Evolutionary conservation across 1,140 invertebrate genomes (phyloP), one percentile per base, ranked within the genome.

Genomic region (Probaryconus sp.): DNA sequence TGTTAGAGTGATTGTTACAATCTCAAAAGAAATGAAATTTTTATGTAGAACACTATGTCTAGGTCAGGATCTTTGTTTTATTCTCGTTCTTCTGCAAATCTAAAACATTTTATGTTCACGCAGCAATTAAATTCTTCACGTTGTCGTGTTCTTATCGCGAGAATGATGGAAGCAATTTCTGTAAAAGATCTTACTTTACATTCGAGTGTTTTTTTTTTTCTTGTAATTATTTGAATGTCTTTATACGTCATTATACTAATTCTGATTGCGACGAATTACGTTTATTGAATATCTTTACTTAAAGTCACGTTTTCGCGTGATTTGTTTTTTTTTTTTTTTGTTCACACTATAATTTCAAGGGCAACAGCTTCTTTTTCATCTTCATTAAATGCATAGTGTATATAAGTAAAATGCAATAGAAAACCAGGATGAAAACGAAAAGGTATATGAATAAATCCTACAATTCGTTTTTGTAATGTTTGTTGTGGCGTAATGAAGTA

Each of bases 321-420:
- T 9, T 13, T 53, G 16, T 28, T 43, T 14, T 21, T 37, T 28
- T 60, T 35, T 47, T 60, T 60, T 40, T 38, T 64, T 42, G 20
- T 53, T 64, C n/a, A 20, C 17, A 30, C 5, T 9, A 5, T 7
- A 13, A 2, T 53, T 45, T 45, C 48, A 64, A 53, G 60, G 60
- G 16, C 48, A 51, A 17, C 60, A 45, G 48, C 60, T 64, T 64
- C 47, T 20, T 64, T 16, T 16, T 51, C 35, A 18, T 21, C 38
- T 53, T 50, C n/a, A 17, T 10, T 33, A 42, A 30, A 38, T 10
- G 21, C 37, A 26, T 11, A 38, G 24, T 18, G 24, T 61, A 24
- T 17, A 42, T 18, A 50, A 26, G 33, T 58, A 40, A 40, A 21
- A 31, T 17, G 11, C 30, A 0, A 17, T 18, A 47, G 33, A 18